Percentiles rank a stretch among this genome's conserved stretches.
phyloP scores from a whole-genome alignment of 1,140 invertebrate genomes.

The Diuraphis noxia region DNA sequence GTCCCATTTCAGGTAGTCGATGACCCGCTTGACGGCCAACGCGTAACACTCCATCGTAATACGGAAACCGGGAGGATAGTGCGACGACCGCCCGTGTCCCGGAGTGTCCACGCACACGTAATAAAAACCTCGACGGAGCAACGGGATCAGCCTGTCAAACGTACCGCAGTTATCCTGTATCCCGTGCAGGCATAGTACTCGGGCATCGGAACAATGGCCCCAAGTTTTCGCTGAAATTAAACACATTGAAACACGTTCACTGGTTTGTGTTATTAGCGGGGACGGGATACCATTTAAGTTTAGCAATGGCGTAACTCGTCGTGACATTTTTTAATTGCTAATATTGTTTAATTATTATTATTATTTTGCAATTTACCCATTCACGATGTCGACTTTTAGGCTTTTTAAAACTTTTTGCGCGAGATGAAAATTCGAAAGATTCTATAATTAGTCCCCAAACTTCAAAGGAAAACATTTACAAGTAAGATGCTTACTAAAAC shows the following conservation, averaged over 20 bases:
- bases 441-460: too few relatives aligned
- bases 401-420: too few relatives aligned
- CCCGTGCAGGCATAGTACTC: conserved; percentile 69
- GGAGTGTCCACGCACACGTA: conserved; percentile 72
- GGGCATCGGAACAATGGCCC: conserved; percentile 63
- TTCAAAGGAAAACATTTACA: too few relatives aligned
- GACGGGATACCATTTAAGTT: neutral
- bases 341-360: too few relatives aligned
- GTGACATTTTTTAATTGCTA: too few relatives aligned
- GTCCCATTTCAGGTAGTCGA: conserved; percentile 66
- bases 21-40: conserved; percentile 62
- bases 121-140: conserved; percentile 65
- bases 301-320: too few relatives aligned
- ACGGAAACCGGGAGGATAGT: conserved; percentile 63
- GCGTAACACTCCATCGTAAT: conserved; percentile 63
- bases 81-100: conserved; percentile 71
- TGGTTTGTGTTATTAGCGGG: neutral
- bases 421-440: too few relatives aligned
- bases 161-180: conserved; percentile 68
- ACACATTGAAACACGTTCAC: neutral
- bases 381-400: too few relatives aligned
- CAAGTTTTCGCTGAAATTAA: conserved; percentile 66
- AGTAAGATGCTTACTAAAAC: too few relatives aligned
- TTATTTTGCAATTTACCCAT: too few relatives aligned
- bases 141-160: conserved; percentile 68